phyloP scores from a whole-genome alignment of 2,888 invertebrate species.

The Pammene fasciana region DNA sequence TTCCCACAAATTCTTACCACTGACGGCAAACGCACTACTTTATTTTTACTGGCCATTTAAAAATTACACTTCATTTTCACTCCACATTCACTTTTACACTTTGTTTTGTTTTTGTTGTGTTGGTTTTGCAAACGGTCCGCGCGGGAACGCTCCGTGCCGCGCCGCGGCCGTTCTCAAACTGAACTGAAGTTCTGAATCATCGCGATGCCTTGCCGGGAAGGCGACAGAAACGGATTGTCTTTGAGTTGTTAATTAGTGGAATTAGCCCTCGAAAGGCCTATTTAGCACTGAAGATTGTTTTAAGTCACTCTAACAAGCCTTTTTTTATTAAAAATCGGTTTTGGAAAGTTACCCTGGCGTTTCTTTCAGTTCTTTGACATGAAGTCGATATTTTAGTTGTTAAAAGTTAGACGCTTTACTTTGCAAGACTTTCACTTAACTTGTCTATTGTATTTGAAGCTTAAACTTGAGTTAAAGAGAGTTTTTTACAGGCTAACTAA shows the following conservation, averaged over 20 bases:
- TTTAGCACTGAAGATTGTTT: conserved; percentile 17
- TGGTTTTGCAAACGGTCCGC: conserved; percentile 46
- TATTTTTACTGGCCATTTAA: conserved; percentile 74
- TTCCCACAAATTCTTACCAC: conserved; percentile 67
- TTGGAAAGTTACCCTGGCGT: neutral
- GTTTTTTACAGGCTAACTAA: conserved; percentile 14
- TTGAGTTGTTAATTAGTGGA: conserved; percentile 37
- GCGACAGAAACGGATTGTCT: conserved; percentile 47
- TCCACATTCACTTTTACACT: conserved; percentile 40
- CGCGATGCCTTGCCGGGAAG: conserved; percentile 33
- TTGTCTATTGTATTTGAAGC: conserved; percentile 2
- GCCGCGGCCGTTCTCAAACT: conserved; percentile 66
- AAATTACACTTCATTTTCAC: conserved; percentile 45
- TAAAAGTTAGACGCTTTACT: conserved; percentile 20
- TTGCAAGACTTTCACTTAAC: conserved; percentile 11
- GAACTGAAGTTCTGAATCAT: conserved; percentile 61
- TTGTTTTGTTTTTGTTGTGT: conserved; percentile 42
- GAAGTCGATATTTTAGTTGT: conserved; percentile 4
- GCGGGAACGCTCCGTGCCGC: conserved; percentile 57
- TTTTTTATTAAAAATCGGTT: neutral
- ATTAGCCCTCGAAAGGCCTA: conserved; percentile 27
- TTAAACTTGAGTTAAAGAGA: conserved; percentile 12
- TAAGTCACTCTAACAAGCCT: neutral
- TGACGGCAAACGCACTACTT: conserved; percentile 78
- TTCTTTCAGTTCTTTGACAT: neutral